A percentile compares a stretch with the other conserved stretches of the same genome.
phyloP scores from a whole-genome alignment of 2,888 invertebrate genomes.

The Ecdyonurus torrentis region DNA sequence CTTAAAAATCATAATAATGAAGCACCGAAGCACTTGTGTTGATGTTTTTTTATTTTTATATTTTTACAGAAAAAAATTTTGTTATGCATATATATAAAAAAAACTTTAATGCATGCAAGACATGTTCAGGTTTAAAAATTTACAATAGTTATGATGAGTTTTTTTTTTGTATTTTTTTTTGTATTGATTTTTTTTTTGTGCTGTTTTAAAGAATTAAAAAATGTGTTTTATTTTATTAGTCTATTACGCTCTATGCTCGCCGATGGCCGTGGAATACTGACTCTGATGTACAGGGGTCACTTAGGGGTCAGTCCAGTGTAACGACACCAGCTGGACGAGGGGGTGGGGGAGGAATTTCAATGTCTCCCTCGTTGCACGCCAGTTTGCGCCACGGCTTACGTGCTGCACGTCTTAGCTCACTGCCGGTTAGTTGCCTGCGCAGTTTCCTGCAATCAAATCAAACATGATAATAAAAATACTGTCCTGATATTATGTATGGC shows the following conservation, averaged over 20 bases:
- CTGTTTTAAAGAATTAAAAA: background rate
- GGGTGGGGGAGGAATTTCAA: conserved; percentile 30
- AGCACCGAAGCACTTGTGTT: background rate
- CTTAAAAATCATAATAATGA: no score
- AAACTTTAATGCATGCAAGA: background rate
- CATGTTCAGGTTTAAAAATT: no score
- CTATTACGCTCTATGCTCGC: no score
- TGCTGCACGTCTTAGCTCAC: conserved; percentile 66
- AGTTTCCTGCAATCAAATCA: conserved; percentile 64
- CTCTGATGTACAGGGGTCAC: background rate
- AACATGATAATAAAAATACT: no score
- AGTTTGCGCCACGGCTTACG: conserved; percentile 67
- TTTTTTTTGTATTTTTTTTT: background rate
- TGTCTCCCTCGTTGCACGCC: conserved; percentile 24
- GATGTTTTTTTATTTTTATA: no score
- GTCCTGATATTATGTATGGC: no score
- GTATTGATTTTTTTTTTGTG: background rate
- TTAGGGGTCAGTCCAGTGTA: background rate
- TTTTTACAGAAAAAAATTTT: background rate
- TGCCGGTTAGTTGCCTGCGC: conserved; percentile 60
- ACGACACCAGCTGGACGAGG: conserved; percentile 14
- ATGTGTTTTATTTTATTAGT: background rate
- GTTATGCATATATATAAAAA: background rate
- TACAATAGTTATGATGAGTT: no score
- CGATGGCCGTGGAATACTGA: conserved; percentile 1